A percentile compares a stretch with the other conserved stretches of the same genome.
Evolutionary conservation across 2,797 vertebrate genomes (phyloP).

Genomic region (Macrochelys suwanniensis): DNA sequence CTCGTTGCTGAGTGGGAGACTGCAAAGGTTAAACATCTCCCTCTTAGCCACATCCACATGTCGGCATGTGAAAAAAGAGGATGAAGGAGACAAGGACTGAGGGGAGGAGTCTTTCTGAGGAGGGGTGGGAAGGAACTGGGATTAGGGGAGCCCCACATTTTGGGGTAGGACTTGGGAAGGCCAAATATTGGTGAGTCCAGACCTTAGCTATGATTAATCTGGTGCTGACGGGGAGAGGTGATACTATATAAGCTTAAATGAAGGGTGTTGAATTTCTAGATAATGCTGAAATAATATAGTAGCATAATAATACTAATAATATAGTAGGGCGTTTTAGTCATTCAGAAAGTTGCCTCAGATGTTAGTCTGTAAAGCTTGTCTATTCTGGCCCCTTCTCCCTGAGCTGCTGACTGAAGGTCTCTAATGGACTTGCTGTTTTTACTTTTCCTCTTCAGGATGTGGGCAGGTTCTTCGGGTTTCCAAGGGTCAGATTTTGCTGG

Average conservation of each 20-base stretch:
- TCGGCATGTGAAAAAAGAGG: background rate
- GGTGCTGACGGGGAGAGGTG: background rate
- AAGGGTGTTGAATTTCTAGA: background rate
- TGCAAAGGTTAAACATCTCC: background rate
- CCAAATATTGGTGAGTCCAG: background rate
- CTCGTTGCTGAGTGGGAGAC: background rate
- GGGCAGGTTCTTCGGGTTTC: conserved; percentile 91
- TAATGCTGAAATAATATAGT: background rate
- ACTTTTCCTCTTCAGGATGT: conserved; percentile 84
- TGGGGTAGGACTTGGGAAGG: background rate
- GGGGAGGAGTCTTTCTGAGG: background rate
- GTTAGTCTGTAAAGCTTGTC: background rate
- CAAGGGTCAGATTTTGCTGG: conserved; percentile 93
- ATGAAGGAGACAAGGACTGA: background rate
- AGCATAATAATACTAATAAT: background rate
- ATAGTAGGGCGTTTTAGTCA: background rate
- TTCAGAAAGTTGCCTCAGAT: background rate
- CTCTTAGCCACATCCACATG: background rate
- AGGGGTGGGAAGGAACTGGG: background rate
- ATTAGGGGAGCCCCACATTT: background rate
- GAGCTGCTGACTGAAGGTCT: background rate
- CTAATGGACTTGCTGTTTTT: background rate
- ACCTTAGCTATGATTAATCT: background rate
- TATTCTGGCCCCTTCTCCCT: background rate
- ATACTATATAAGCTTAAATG: background rate